Evolutionary conservation across 2,888 invertebrate genomes (phyloP).

Genomic region (Cantharis rustica): DNA sequence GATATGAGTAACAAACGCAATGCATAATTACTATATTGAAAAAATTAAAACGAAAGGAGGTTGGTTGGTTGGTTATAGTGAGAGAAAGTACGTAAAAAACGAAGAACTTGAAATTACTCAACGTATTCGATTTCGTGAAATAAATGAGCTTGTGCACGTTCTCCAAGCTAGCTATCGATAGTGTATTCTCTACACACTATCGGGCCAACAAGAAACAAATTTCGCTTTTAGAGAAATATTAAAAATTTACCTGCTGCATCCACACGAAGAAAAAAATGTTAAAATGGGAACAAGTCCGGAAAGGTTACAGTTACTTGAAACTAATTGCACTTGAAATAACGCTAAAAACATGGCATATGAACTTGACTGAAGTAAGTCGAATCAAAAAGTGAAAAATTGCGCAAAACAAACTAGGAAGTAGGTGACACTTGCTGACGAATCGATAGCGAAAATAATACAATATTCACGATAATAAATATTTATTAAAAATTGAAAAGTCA

Average conservation of each 20-base stretch:
- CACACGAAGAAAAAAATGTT: background rate
- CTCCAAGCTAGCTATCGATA: no score
- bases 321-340: background rate
- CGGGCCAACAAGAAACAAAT: background rate
- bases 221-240: background rate
- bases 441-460: background rate
- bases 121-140: background rate
- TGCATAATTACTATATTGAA: background rate
- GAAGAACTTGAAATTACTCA: background rate
- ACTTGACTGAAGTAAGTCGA: background rate
- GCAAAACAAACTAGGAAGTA: background rate
- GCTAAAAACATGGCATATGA: background rate
- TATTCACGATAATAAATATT: background rate
- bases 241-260: background rate
- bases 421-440: background rate
- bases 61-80: background rate
- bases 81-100: background rate
- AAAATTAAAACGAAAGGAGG: constrained; percentile 1
- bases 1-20: background rate
- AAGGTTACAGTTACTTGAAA: background rate
- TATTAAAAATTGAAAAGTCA: background rate
- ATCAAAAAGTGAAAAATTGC: background rate
- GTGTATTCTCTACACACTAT: no score
- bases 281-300: background rate
- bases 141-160: background rate